phyloP scores from a whole-genome alignment of 1,140 invertebrate genomes.

The Caligus rogercresseyi region DNA sequence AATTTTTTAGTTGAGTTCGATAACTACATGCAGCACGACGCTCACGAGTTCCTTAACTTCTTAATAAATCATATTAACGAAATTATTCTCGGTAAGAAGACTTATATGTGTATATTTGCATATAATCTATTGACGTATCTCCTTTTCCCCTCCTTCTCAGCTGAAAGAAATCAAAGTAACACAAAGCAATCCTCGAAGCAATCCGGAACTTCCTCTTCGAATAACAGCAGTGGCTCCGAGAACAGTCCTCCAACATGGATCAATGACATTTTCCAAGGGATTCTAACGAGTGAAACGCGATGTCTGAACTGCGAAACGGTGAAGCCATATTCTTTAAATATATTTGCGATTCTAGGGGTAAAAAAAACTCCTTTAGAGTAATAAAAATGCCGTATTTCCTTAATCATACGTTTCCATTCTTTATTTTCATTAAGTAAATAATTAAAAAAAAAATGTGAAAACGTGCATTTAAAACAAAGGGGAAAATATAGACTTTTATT shows the following conservation, averaged over 20 bases:
- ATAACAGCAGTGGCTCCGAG: not conserved
- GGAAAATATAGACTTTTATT: no score
- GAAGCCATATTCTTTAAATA: constrained; percentile 25
- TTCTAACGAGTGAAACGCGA: constrained; percentile 92
- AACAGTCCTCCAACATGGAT: constrained; percentile 74
- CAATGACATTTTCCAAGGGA: constrained; percentile 98
- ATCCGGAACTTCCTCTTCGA: constrained; percentile 19
- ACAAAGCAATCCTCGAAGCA: constrained; percentile 16
- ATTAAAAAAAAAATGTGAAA: no score
- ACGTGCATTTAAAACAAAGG: no score
- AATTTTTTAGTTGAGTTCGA: constrained; percentile 47
- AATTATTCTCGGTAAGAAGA: constrained; percentile 60
- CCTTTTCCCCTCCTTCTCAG: not conserved
- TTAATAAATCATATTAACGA: constrained; percentile 91
- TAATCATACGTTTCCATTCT: no score
- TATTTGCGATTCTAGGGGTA: no score
- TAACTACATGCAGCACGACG: constrained; percentile 99
- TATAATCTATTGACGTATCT: constrained; percentile 6
- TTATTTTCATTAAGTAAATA: no score
- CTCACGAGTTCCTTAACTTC: constrained; percentile 98
- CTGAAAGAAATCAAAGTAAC: constrained; percentile 49
- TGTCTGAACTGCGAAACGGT: constrained; percentile 99
- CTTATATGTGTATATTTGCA: not conserved
- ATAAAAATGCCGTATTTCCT: no score
- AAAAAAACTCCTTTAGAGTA: no score